phyloP scores from a whole-genome alignment of 1,140 invertebrate species.

The Acarapis woodi region DNA sequence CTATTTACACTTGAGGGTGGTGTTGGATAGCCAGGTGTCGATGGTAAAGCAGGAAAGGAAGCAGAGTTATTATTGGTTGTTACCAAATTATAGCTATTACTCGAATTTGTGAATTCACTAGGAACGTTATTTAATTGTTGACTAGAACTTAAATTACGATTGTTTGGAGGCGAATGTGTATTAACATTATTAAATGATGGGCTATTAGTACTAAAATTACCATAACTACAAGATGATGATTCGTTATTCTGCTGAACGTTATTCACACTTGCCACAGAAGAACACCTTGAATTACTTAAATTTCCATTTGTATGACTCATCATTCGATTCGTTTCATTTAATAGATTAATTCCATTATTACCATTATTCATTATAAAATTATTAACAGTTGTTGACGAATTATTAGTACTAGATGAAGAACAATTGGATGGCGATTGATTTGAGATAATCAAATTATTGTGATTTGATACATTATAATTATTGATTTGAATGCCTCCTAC shows the following conservation, averaged over 20 bases:
- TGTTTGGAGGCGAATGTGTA: slow-evolving; percentile 1
- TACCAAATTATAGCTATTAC: not conserved
- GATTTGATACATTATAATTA: no score
- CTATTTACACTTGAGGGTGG: slow-evolving; percentile 8
- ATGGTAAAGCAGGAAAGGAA: slow-evolving; percentile 1
- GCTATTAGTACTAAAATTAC: slow-evolving; percentile 5
- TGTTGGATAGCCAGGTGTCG: slow-evolving; percentile 8
- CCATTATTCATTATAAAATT: no score
- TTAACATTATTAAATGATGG: slow-evolving; percentile 5
- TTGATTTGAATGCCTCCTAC: no score
- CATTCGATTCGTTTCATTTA: slow-evolving; percentile 39
- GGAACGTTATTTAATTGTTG: not conserved
- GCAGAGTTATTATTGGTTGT: not conserved
- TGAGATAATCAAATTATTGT: no score
- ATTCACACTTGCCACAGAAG: slow-evolving; percentile 8
- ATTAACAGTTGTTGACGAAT: no score
- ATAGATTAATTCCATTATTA: no score
- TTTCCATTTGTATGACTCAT: slow-evolving; percentile 27
- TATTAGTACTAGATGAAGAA: no score
- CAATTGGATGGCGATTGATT: no score
- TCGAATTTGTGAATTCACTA: not conserved
- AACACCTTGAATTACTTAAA: slow-evolving; percentile 5
- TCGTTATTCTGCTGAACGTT: slow-evolving; percentile 1
- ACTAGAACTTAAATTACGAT: slow-evolving; percentile 7
- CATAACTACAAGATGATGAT: slow-evolving; percentile 8